Conservation (phyloP, 2,113 vertebrate species). For the Tragulus kanchil region DNA sequence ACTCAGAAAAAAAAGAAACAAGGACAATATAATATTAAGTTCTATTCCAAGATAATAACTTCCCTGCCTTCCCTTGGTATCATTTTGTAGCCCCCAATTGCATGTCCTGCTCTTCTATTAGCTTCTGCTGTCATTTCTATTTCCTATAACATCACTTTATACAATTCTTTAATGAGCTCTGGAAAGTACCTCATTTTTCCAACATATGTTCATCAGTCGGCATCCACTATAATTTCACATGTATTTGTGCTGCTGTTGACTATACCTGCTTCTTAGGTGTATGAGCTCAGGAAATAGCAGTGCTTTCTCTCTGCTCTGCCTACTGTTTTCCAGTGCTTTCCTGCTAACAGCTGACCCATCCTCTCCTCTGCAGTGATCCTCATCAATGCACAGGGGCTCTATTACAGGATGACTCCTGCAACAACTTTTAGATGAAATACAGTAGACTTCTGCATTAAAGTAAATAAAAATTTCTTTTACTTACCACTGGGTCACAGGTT, state of each 20-base stretch:
- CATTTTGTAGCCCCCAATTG: not conserved
- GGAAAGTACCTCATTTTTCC: not conserved
- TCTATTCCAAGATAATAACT: not conserved
- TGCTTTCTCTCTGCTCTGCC: not conserved
- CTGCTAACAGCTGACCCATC: not conserved
- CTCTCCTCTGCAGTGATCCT: not conserved
- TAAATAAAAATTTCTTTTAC: conserved; percentile 59
- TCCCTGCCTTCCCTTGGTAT: not conserved
- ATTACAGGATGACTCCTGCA: not conserved
- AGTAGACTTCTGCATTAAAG: not conserved
- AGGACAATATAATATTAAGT: not conserved
- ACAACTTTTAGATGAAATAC: not conserved
- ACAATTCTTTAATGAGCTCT: not conserved
- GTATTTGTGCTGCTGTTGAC: not conserved
- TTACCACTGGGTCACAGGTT: conserved; percentile 94
- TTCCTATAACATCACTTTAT: not conserved
- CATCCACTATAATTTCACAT: not conserved
- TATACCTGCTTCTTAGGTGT: not conserved
- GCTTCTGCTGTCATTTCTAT: not conserved
- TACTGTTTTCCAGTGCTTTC: not conserved
- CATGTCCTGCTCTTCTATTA: not conserved
- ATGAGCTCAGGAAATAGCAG: not conserved
- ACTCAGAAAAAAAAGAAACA: conserved; percentile 73
- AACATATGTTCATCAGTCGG: not conserved
- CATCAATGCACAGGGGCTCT: not conserved